Evolutionary conservation across 2,797 vertebrate species (phyloP), one percentile per base, ranked within the genome.

Genomic region (Aeoliscus strigatus): DNA sequence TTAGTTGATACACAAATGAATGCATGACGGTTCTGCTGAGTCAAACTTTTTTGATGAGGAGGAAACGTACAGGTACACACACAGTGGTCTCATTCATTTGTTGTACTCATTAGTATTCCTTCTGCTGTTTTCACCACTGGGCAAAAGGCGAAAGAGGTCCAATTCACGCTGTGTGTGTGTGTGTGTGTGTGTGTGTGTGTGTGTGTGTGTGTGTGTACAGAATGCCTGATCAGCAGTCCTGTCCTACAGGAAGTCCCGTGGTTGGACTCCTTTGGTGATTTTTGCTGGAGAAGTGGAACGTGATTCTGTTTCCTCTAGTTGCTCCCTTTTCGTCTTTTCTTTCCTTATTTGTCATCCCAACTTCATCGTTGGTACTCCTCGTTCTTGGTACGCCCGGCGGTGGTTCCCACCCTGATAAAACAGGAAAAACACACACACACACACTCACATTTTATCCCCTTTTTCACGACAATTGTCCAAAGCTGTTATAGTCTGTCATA

Each of bases 161-260:
- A 79, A 58, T 59, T 67, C 53, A 48, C 47, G 24, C 28, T 69
- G 56, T 39, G 59, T 64, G 52, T 66, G n/a, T 42, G 51, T 45
- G 47, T 40, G 49, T 41, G 47, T 37, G 30, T 62, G 56, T 46
- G 47, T 46, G 39, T 59, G 34, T 42, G 51, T 31, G 48, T 52
- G 44, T 46, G 39, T 46, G 54, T 34, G 49, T 27, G 47, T 33
- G 32, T 39, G 42, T 41, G 30, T 38, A 40, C 46, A 66, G 68
- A 81, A 66, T 86, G 83, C 81, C 62, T 77, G 69, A 81, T 87
- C 86, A 85, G 85, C 81, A 85, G 64, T 84, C 76, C 67, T 38
- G 32, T 75, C 70, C 66, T 48, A 60, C 81, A 86, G 86, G 83
- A 87, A 85, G 85, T 77, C 71, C 73, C 11, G 39, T 80, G 77